Evolutionary conservation across 2,797 vertebrate species (phyloP).

Genomic region (Potorous gilbertii): DNA sequence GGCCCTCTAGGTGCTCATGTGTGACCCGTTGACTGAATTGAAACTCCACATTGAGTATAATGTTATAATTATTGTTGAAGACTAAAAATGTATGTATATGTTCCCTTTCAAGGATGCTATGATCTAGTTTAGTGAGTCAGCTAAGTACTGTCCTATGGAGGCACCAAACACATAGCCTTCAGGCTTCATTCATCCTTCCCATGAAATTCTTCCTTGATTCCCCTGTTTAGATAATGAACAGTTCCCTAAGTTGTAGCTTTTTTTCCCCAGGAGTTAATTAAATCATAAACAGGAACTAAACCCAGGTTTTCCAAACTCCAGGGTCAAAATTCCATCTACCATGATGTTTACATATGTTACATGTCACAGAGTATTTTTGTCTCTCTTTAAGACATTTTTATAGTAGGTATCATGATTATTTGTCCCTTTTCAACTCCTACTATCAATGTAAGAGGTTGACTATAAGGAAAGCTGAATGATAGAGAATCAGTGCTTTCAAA

Average conservation of each 20-base stretch:
- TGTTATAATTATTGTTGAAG: not conserved
- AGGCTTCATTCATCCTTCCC: not conserved
- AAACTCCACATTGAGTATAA: not conserved
- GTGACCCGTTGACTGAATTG: too few species aligned
- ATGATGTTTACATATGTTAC: not conserved
- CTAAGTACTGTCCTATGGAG: not conserved
- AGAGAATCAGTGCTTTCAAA: too few species aligned
- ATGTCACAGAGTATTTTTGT: not conserved
- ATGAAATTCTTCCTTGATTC: not conserved
- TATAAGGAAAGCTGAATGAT: too few species aligned
- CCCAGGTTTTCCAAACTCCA: not conserved
- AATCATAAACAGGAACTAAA: not conserved
- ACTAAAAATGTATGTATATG: not conserved
- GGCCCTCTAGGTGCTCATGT: too few species aligned
- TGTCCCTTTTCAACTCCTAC: not conserved
- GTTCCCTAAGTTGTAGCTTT: too few species aligned
- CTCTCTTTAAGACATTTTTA: not conserved
- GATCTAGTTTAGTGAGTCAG: not conserved
- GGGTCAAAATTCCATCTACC: not conserved
- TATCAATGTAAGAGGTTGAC: not conserved
- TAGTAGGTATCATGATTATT: not conserved
- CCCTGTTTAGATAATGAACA: not conserved
- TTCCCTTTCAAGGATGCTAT: not conserved
- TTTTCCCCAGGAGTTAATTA: not conserved
- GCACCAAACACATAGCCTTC: too few species aligned